Evolutionary conservation across 37 sponge, comb jelly and placozoan genomes (phyloP).

Genomic region (Tethya wilhelma): DNA sequence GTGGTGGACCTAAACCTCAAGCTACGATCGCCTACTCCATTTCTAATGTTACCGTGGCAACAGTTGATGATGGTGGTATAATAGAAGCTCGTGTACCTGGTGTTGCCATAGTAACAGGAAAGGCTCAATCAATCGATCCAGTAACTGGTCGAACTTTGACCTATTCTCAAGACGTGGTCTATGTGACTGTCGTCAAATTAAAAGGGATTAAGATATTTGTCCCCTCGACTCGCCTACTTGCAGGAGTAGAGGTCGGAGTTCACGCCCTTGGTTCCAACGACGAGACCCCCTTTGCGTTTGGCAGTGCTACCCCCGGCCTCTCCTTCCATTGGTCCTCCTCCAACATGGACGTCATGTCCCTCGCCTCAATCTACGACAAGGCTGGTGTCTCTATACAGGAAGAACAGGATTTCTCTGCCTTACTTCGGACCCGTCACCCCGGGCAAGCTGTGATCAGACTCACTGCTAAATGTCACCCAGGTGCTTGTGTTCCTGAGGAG

Average conservation of each 20-base stretch:
- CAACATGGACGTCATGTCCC: slow-evolving; percentile 80
- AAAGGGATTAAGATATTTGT: slow-evolving; percentile 83
- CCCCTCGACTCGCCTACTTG: slow-evolving; percentile 64
- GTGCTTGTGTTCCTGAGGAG: slow-evolving; percentile 58
- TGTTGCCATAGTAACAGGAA: slow-evolving; percentile 53
- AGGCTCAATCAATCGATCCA: slow-evolving; percentile 52
- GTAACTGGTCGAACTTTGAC: slow-evolving; percentile 25
- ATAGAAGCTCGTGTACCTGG: slow-evolving; percentile 56
- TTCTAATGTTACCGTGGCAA: slow-evolving; percentile 52
- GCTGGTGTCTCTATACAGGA: slow-evolving; percentile 73
- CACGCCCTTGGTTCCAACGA: slow-evolving; percentile 64
- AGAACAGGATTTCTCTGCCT: slow-evolving; percentile 72
- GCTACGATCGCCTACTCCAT: slow-evolving; percentile 56
- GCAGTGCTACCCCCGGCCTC: slow-evolving; percentile 44
- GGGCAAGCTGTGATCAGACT: slow-evolving; percentile 53
- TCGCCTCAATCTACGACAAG: slow-evolving; percentile 76
- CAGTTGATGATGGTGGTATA: slow-evolving; percentile 71
- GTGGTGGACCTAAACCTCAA: slow-evolving; percentile 77
- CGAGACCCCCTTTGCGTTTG: slow-evolving; percentile 88
- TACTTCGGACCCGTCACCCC: slow-evolving; percentile 61
- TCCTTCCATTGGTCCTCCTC: slow-evolving; percentile 78
- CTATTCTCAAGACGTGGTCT: slow-evolving; percentile 69
- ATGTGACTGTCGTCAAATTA: slow-evolving; percentile 69
- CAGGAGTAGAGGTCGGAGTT: slow-evolving; percentile 67
- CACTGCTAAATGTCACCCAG: slow-evolving; percentile 49